phyloP scores from a whole-genome alignment of 2,797 vertebrate genomes.

The Acridotheres tristis region DNA sequence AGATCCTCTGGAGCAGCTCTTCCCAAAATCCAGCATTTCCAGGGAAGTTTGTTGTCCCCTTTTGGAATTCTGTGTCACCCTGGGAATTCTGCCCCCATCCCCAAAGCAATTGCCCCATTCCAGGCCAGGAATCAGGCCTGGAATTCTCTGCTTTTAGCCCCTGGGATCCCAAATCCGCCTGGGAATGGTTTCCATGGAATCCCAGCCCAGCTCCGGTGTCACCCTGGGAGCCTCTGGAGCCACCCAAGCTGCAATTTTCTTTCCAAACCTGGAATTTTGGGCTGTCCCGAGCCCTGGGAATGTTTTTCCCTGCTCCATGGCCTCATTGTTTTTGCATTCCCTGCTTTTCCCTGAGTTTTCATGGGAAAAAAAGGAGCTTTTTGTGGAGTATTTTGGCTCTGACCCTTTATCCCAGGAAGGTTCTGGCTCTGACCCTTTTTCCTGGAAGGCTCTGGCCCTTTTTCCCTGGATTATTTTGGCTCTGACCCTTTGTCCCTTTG shows the following conservation, averaged over 20 bases:
- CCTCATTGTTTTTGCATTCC: neutral
- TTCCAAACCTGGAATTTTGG: neutral
- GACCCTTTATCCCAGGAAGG: too few relatives aligned
- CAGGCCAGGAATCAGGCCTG: neutral
- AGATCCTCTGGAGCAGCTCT: neutral
- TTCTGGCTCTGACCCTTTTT: neutral
- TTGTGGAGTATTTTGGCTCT: neutral
- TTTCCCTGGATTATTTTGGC: too few relatives aligned
- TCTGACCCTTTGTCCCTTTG: neutral
- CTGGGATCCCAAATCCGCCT: neutral
- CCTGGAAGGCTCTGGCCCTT: neutral
- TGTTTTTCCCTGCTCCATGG: neutral
- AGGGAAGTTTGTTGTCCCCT: neutral
- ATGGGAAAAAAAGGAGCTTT: neutral
- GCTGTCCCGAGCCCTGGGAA: neutral
- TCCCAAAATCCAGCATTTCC: neutral
- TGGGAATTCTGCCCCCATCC: neutral
- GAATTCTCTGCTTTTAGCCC: neutral
- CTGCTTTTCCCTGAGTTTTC: neutral
- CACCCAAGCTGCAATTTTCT: conserved; percentile 7
- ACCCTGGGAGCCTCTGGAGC: neutral
- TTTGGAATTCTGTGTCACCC: neutral
- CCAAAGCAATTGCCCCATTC: too few relatives aligned
- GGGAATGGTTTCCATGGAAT: neutral
- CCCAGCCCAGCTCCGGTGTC: neutral